phyloP scores from a whole-genome alignment of 2,888 invertebrate species.

The Apamea epomidion region DNA sequence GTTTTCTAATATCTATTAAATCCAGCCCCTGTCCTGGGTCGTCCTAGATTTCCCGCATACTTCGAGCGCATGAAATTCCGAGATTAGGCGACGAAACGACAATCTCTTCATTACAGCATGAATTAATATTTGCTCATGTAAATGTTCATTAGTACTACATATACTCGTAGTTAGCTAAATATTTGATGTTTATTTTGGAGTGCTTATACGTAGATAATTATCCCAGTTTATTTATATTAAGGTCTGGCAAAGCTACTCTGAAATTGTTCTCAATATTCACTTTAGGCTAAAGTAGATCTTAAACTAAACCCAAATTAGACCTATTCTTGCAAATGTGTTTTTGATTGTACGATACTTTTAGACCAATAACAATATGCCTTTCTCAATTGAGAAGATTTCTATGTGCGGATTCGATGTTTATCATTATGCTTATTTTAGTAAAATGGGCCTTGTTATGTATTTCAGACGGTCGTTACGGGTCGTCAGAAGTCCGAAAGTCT shows the following conservation, averaged over 20 bases:
- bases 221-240: not conserved
- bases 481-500: no score
- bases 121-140: constrained; percentile 54
- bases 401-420: not conserved
- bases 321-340: constrained; percentile 31
- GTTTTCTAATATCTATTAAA: constrained; percentile 1
- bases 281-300: not conserved
- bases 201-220: constrained; percentile 4
- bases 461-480: not conserved
- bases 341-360: constrained; percentile 2
- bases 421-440: not conserved
- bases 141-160: constrained; percentile 54
- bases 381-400: not conserved
- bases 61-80: constrained; percentile 20
- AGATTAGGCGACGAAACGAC: constrained; percentile 11
- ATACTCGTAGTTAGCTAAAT: constrained; percentile 43
- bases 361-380: not conserved
- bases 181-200: constrained; percentile 46
- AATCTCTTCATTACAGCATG: constrained; percentile 24
- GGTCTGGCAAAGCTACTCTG: not conserved
- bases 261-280: not conserved
- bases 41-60: constrained; percentile 8
- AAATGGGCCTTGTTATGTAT: not conserved
- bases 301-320: not conserved
- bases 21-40: not conserved